A percentile compares a stretch with the other conserved stretches of the same genome.
These are phyloP conservation scores for Drosophila obscura DNA, from an alignment of 1,140 invertebrate species.

Conservation along the genomic window DNA sequence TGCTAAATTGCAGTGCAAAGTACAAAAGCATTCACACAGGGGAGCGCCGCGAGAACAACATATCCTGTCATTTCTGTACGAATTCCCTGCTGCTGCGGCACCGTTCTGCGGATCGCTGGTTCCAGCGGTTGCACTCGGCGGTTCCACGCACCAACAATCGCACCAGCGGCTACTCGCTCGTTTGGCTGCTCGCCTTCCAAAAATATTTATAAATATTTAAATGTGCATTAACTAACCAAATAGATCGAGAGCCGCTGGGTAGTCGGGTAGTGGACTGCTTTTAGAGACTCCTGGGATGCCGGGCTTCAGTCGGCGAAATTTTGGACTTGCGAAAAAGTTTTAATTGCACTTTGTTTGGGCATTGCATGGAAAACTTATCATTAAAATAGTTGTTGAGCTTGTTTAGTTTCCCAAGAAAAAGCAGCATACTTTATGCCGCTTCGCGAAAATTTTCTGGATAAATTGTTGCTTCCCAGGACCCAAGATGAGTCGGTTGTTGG, in stretches of 20 bases:
- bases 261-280: constrained; percentile 2
- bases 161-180: constrained; percentile 2
- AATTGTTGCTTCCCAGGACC: constrained; percentile 32
- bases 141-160: constrained; percentile 47
- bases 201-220: constrained; percentile 45
- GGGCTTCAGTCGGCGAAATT: constrained; percentile 38
- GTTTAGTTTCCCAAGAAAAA: constrained; percentile 38
- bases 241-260: constrained; percentile 1
- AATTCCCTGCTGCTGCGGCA: constrained; percentile 31
- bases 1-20: constrained; percentile 79
- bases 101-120: constrained; percentile 42
- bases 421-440: constrained; percentile 36
- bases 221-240: constrained; percentile 46
- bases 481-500: neutral
- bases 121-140: constrained; percentile 32
- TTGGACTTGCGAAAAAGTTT: constrained; percentile 52
- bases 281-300: neutral
- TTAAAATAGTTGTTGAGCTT: constrained; percentile 63
- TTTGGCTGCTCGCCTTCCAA: neutral
- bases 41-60: constrained; percentile 8
- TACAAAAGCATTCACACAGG: constrained; percentile 50
- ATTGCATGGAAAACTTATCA: constrained; percentile 57
- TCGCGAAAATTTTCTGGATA: constrained; percentile 36
- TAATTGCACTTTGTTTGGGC: constrained; percentile 65
- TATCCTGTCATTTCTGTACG: constrained; percentile 54